Evolutionary conservation across 2,888 invertebrate species (phyloP), one percentile per base, ranked within the genome.

Genomic region (Parnassius apollo): DNA sequence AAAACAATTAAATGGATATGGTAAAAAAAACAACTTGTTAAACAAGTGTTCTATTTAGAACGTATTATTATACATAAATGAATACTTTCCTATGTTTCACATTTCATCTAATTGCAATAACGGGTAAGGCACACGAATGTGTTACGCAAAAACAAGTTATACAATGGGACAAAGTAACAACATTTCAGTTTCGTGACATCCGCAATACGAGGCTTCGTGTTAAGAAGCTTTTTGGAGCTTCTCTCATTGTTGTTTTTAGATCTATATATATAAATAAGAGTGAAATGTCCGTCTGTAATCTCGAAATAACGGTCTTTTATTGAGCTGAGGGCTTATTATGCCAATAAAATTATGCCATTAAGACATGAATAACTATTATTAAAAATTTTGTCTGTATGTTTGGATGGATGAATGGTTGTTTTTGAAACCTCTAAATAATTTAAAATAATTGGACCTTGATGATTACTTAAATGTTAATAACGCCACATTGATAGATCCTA

Each of bases 171-270:
- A 13, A 13, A 13, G 49, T 49, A 13, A 49, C 49, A 9, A 8
- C 49, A 18, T 49, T 49, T 49, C 49, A 49, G 49, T 49, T 49
- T 49, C 49, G 49, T 49, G 49, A 49, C 49, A 49, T 49, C 49
- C 49, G 49, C 8, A 13, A 49, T 13, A 9, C 9, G 13, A 49
- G 9, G 9, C 13, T 49, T 13, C 8, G 49, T 13, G 49, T 49
- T 49, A 13, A 8, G 12, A 13, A 13, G 49, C 13, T 13, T 49
- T 12, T 35, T 35, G 35, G 35, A 35, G 7, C 35, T 35, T 35
- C 35, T 35, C 35, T 35, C 35, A 35, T 35, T 35, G 7, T 35
- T 13, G 48, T 44, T 11, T 44, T 10, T 44, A 11, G 10, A 9
- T 44, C 44, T 44, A 44, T 44, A 3, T 35, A 35, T 35, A 35